Conservation (phyloP, 2,113 vertebrate genomes). For the Engraulis encrasicolus region DNA sequence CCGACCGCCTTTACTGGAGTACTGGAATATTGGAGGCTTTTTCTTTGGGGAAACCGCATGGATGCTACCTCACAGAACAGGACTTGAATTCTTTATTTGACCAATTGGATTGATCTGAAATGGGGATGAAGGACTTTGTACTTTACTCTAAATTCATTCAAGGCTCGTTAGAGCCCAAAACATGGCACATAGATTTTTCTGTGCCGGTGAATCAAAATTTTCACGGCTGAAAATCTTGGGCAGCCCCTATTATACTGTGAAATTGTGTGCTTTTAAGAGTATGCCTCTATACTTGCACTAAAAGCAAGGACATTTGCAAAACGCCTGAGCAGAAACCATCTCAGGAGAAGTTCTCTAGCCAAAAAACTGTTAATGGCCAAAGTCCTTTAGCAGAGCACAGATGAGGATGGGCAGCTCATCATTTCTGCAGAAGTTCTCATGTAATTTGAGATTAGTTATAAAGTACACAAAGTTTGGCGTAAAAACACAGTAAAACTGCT, state of each 20-base stretch:
- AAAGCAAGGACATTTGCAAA: neutral
- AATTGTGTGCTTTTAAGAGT: neutral
- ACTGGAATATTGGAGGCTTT: neutral
- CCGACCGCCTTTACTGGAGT: neutral
- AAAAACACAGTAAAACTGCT: neutral
- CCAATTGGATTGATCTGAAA: neutral
- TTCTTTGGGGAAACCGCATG: neutral
- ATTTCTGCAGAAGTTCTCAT: neutral
- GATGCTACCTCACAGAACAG: neutral
- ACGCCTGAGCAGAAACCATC: neutral
- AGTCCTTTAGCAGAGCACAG: too few relatives aligned
- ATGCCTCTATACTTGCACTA: neutral
- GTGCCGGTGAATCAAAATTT: neutral
- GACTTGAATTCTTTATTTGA: neutral
- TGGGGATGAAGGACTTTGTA: neutral
- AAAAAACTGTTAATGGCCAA: too few relatives aligned
- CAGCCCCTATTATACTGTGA: neutral
- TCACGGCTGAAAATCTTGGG: neutral
- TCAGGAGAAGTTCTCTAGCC: too few relatives aligned
- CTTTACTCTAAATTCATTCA: neutral
- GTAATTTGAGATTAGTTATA: neutral
- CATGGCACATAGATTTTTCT: neutral
- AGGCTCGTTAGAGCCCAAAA: neutral
- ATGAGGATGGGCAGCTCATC: neutral
- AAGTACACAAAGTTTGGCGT: neutral